Percentiles rank a stretch among this genome's conserved stretches.
Evolutionary conservation across 2,113 vertebrate species (phyloP).

Genomic region (Ceuthmochares aereus): DNA sequence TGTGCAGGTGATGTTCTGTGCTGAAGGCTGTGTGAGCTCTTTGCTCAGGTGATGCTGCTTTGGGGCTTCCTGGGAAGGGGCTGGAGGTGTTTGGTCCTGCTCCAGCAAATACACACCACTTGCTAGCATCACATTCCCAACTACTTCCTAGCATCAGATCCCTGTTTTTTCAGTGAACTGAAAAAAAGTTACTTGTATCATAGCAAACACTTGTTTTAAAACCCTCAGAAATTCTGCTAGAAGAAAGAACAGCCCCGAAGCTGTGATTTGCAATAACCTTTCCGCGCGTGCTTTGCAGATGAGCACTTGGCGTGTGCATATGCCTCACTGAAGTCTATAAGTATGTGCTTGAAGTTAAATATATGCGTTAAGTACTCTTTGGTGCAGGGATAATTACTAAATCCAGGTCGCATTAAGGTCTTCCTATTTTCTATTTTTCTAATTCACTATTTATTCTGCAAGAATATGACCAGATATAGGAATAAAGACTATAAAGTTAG

Average conservation of each 20-base stretch:
- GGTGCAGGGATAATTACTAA: conserved; percentile 2
- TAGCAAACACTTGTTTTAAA: background rate
- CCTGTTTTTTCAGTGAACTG: background rate
- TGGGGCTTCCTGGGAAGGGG: background rate
- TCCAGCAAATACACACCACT: background rate
- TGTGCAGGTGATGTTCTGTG: background rate
- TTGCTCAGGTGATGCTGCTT: background rate
- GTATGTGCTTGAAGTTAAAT: background rate
- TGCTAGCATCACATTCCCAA: background rate
- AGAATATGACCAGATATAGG: background rate
- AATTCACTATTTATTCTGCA: background rate
- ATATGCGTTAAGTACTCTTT: background rate
- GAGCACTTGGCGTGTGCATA: background rate
- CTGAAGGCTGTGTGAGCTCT: background rate
- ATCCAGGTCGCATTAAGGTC: conserved; percentile 16
- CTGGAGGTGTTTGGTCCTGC: background rate
- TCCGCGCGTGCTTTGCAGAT: background rate
- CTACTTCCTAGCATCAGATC: background rate
- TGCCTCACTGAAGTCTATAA: background rate
- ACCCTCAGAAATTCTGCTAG: background rate
- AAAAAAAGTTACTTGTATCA: background rate
- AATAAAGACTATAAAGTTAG: background rate
- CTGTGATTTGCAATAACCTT: background rate
- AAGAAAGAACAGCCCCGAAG: background rate
- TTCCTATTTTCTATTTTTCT: background rate